phyloP scores from a whole-genome alignment of 2,888 invertebrate genomes.

The Drosophila nr. fundita region DNA sequence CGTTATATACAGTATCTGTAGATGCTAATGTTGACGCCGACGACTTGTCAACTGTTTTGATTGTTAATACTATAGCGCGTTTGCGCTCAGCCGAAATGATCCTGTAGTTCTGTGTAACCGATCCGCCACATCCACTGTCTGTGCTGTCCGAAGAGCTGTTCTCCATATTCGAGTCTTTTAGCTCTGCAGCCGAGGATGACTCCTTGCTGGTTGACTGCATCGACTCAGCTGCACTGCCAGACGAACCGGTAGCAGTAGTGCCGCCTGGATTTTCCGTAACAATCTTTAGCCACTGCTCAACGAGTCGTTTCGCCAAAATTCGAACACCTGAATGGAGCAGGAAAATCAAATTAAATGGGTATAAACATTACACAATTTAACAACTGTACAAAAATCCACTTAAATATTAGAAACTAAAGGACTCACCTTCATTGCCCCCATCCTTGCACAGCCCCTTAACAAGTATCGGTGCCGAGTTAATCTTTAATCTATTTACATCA shows the following conservation, averaged over 20 bases:
- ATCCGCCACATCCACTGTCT: conserved; percentile 83
- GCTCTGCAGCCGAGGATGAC: conserved; percentile 15
- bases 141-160: conserved; percentile 78
- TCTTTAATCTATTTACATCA: conserved; percentile 94
- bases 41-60: conserved; percentile 84
- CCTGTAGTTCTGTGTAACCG: conserved; percentile 61
- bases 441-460: conserved; percentile 95
- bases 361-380: not conserved
- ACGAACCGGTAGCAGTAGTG: conserved; percentile 17
- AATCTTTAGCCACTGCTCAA: conserved; percentile 95
- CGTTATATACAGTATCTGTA: conserved; percentile 41
- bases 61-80: conserved; percentile 84
- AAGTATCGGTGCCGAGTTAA: conserved; percentile 96
- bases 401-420: not conserved
- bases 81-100: conserved; percentile 82
- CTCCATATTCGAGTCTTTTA: conserved; percentile 51
- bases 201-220: conserved; percentile 12
- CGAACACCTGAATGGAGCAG: conserved; percentile 89
- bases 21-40: conserved; percentile 39
- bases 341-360: not conserved
- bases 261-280: conserved; percentile 90
- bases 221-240: conserved; percentile 19
- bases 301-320: conserved; percentile 91
- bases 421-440: conserved; percentile 92
- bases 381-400: not conserved